A percentile compares a stretch with the other conserved stretches of the same genome.
phyloP scores from a whole-genome alignment of 2,888 invertebrate genomes.

The Oithona nana region DNA sequence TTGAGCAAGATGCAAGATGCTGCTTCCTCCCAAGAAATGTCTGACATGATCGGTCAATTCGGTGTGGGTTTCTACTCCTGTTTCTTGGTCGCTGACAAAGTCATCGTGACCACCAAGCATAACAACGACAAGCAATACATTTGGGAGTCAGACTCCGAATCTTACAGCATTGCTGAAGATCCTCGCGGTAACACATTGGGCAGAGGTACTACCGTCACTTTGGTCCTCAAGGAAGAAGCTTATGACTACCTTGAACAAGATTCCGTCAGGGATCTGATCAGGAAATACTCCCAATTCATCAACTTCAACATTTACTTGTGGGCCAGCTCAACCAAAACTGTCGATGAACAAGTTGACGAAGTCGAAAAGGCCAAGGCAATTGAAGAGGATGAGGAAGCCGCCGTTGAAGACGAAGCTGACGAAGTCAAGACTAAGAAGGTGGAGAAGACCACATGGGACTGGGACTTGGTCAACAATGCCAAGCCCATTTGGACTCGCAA shows the following conservation, averaged over 20 bases:
- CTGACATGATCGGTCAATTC: slow-evolving; percentile 97
- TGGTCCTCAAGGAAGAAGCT: slow-evolving; percentile 91
- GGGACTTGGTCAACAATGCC: slow-evolving; percentile 83
- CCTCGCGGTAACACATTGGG: slow-evolving; percentile 77
- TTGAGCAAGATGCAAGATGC: slow-evolving; percentile 50
- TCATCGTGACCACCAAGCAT: slow-evolving; percentile 85
- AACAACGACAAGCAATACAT: slow-evolving; percentile 84
- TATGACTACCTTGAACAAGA: slow-evolving; percentile 82
- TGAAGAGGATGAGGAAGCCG: slow-evolving; percentile 34
- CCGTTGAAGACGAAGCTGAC: slow-evolving; percentile 36
- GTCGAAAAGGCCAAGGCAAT: slow-evolving; percentile 26
- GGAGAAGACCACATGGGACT: slow-evolving; percentile 93
- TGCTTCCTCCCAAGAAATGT: slow-evolving; percentile 44
- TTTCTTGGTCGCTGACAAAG: slow-evolving; percentile 39
- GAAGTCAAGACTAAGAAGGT: slow-evolving; percentile 65
- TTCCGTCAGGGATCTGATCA: slow-evolving; percentile 70
- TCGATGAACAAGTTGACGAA: slow-evolving; percentile 37
- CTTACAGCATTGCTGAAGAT: slow-evolving; percentile 76
- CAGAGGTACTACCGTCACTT: slow-evolving; percentile 40
- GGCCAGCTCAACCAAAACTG: slow-evolving; percentile 48
- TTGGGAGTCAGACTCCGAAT: slow-evolving; percentile 89
- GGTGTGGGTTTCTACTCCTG: slow-evolving; percentile 99
- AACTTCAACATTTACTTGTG: slow-evolving; percentile 96
- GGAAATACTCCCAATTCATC: slow-evolving; percentile 98
- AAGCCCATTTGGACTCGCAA: slow-evolving; percentile 89